These are phyloP conservation scores for Pogonognathellus flavescens DNA, from an alignment of 1,140 invertebrate species.

Conservation along the genomic window DNA sequence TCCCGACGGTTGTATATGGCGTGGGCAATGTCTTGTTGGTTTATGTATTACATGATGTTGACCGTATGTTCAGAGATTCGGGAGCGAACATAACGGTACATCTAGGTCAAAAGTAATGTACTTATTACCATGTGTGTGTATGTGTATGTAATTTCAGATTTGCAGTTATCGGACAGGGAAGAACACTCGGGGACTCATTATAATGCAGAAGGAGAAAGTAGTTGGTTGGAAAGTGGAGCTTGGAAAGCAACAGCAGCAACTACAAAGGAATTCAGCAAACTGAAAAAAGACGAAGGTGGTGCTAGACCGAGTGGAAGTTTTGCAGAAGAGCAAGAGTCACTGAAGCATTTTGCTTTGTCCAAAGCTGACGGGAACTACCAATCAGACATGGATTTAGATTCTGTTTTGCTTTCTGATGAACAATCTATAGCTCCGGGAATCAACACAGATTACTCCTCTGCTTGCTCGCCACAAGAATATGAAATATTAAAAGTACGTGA, in stretches of 20 bases:
- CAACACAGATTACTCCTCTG: slow-evolving; percentile 14
- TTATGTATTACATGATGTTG: slow-evolving; percentile 22
- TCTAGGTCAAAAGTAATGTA: not conserved
- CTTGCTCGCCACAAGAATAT: slow-evolving; percentile 77
- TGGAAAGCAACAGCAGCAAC: slow-evolving; percentile 1
- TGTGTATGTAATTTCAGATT: slow-evolving; percentile 29
- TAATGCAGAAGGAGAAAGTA: slow-evolving; percentile 34
- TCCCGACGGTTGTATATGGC: not conserved
- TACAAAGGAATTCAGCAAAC: slow-evolving; percentile 17
- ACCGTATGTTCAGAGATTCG: not conserved
- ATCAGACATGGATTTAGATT: slow-evolving; percentile 46
- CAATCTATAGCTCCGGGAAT: slow-evolving; percentile 11
- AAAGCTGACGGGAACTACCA: slow-evolving; percentile 41
- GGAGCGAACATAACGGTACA: not conserved
- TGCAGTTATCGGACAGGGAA: not conserved
- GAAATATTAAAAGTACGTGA: slow-evolving; percentile 78
- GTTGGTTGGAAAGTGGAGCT: slow-evolving; percentile 6
- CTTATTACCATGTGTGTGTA: not conserved
- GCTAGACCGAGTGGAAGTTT: not conserved
- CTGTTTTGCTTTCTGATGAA: slow-evolving; percentile 42
- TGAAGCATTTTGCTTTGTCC: slow-evolving; percentile 8
- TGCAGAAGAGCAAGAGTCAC: not conserved
- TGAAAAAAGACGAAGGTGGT: slow-evolving; percentile 7
- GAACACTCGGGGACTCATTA: slow-evolving; percentile 39
- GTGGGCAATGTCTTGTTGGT: slow-evolving; percentile 4